Evolutionary conservation across 1,140 invertebrate species (phyloP), one percentile per base, ranked within the genome.

Genomic region (Aplysia californica): DNA sequence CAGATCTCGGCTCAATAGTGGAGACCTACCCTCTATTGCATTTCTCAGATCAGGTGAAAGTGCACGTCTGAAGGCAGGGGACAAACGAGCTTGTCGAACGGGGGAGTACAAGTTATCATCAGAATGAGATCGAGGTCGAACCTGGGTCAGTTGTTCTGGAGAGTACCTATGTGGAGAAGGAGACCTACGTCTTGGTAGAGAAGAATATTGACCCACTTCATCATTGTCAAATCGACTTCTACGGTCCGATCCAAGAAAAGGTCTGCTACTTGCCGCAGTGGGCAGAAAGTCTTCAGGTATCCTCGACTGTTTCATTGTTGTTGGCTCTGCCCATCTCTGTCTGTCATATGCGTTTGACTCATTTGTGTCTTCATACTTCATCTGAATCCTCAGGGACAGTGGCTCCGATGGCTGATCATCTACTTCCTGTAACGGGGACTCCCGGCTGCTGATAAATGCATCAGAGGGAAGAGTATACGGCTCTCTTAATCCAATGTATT

Each of bases 11-110:
- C 70, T 41, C 21, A 64, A 41, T 20, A 73, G 15, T 26, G 70
- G 70, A 26, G 69, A 71, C 3, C 69, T 44, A 2, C 29, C 29
- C 59, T 39, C 70, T 35, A 64, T 73, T 20, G 58, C 21, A 15
- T 73, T 1, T 55, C 55, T 36, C 3, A 64, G 44, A 4, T 55
- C 70, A 6, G 58, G 35, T 41, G 70, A 73, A 15, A 73, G 35
- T 29, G 70, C 56, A 23, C 38, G 58, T 3, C 31, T 21, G 23
- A 64, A 73, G 23, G 56, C 35, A 15, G 33, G 56, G 18, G 70
- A 73, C 50, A 73, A 31, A 10, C 56, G 35, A 3, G n/a, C 35
- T 58, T 39, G 55, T 73, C 56, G 59, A 2, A 58, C 26, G 6
- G 70, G 10, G 5, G 56, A 21, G 26, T 59, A 10, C 10, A 41